A percentile compares a stretch with the other conserved stretches of the same genome.
Conservation (phyloP, 2,113 vertebrate genomes). For the Colossoma macropomum region DNA sequence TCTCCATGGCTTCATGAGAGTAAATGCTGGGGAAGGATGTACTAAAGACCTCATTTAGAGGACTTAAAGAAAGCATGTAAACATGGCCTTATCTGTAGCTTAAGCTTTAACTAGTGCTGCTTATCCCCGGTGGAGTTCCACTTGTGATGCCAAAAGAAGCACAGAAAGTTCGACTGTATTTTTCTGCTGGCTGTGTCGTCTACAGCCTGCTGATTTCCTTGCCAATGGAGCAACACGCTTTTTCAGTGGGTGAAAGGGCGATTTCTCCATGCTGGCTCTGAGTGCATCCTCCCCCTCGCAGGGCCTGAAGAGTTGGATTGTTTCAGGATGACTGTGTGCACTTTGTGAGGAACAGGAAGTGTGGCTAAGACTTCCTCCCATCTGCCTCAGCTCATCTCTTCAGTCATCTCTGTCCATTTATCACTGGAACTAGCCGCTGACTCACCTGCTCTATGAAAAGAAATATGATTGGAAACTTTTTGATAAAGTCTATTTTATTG, state of each 20-base stretch:
- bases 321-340: conserved; percentile 68
- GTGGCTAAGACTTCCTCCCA: conserved; percentile 57
- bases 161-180: neutral
- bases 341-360: conserved; percentile 71
- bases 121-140: conserved; percentile 2
- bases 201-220: neutral
- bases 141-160: neutral
- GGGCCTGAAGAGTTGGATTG: conserved; percentile 68
- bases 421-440: conserved; percentile 25
- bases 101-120: neutral
- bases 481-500: neutral
- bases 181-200: neutral
- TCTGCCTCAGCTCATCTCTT: conserved; percentile 52
- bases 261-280: conserved; percentile 46
- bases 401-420: conserved; percentile 7
- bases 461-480: conserved; percentile 14
- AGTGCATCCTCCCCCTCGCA: conserved; percentile 39
- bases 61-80: conserved; percentile 1
- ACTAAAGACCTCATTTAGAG: conserved; percentile 2
- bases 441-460: conserved; percentile 42
- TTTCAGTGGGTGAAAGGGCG: conserved; percentile 50
- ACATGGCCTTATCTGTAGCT: neutral
- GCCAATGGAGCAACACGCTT: conserved; percentile 30
- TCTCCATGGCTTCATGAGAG: neutral
- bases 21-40: neutral